Conservation (phyloP, 2,888 invertebrate species). For the Drosophila acutilabella region DNA sequence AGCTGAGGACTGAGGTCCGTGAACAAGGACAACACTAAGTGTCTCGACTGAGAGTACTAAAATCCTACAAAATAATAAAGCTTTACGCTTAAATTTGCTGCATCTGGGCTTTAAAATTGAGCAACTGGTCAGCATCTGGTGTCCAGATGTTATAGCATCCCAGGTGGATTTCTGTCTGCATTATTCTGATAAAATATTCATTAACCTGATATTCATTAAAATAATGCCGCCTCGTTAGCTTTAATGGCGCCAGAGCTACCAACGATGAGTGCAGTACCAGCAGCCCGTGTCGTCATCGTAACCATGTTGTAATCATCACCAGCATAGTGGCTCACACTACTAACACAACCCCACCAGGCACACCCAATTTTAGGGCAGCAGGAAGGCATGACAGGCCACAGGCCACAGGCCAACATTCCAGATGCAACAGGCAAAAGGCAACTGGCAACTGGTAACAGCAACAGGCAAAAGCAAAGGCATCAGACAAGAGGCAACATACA, state of each 20-base stretch:
- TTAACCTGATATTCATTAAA: slow-evolving; percentile 76
- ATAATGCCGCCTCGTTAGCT: slow-evolving; percentile 63
- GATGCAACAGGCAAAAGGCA: not conserved
- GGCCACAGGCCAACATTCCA: not conserved
- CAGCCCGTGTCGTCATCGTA: slow-evolving; percentile 36
- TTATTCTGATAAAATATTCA: slow-evolving; percentile 69
- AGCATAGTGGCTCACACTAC: slow-evolving; percentile 14
- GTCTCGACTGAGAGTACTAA: not conserved
- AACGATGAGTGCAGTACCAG: slow-evolving; percentile 1
- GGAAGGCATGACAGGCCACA: slow-evolving; percentile 7
- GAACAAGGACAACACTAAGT: slow-evolving; percentile 4
- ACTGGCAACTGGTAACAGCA: not conserved
- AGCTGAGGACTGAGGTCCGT: no score
- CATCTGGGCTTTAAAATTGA: not conserved
- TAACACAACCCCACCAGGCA: not conserved
- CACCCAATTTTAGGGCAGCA: slow-evolving; percentile 28
- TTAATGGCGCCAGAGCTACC: slow-evolving; percentile 64
- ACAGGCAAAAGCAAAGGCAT: not conserved
- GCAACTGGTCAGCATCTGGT: not conserved
- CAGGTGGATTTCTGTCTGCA: slow-evolving; percentile 27
- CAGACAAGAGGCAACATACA: not conserved
- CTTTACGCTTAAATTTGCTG: not conserved
- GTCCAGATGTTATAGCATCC: slow-evolving; percentile 12
- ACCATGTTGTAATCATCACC: slow-evolving; percentile 44
- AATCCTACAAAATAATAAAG: not conserved